Evolutionary conservation across 2,113 vertebrate species (phyloP).

Genomic region (Trochalopteron elliotii): DNA sequence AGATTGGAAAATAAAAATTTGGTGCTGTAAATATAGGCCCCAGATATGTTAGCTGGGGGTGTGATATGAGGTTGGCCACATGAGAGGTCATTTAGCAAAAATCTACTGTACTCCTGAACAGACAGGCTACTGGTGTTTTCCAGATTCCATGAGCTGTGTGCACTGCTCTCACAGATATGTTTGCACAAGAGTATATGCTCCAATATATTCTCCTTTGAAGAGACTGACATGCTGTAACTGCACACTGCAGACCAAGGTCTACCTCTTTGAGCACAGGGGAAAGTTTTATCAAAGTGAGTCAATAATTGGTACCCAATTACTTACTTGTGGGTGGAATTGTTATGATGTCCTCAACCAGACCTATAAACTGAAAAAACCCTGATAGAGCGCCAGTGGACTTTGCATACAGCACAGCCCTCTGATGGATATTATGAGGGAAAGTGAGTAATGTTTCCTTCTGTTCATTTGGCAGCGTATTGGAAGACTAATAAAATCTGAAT

Average conservation of each 20-base stretch:
- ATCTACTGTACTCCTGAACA: not conserved
- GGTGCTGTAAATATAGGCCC: not conserved
- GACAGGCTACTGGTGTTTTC: not conserved
- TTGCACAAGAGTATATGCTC: not conserved
- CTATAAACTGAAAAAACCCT: not conserved
- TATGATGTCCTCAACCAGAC: not conserved
- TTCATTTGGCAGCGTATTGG: not conserved
- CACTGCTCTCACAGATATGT: not conserved
- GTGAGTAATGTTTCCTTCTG: slow-evolving; percentile 3
- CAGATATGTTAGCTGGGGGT: not conserved
- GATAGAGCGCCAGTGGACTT: rapidly evolving
- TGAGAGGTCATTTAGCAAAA: not conserved
- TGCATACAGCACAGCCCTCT: not conserved
- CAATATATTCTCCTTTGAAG: not conserved
- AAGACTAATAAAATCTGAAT: not conserved
- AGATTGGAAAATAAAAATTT: not conserved
- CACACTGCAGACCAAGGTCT: not conserved
- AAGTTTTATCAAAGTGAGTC: not conserved
- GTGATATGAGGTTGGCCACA: rapidly evolving
- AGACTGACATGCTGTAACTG: not conserved
- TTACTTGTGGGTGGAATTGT: not conserved
- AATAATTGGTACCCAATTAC: not conserved
- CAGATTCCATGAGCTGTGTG: not conserved
- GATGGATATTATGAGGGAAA: not conserved
- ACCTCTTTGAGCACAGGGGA: not conserved